Conservation (phyloP, 2,888 invertebrate genomes). For the Epinotia nisella region DNA sequence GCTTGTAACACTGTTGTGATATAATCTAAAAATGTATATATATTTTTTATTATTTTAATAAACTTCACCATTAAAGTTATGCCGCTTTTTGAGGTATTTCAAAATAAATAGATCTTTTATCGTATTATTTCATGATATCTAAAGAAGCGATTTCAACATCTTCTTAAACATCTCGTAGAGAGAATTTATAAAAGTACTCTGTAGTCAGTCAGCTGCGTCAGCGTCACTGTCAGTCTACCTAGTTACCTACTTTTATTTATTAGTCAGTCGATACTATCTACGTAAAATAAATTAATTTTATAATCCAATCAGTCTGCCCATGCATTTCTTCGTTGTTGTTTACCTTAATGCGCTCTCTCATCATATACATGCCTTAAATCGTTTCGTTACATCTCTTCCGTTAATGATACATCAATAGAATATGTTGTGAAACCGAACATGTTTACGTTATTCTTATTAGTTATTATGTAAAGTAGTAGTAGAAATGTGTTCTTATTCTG, state of each 20-base stretch:
- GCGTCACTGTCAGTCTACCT: conserved; percentile 18
- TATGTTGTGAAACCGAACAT: conserved; percentile 34
- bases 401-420: conserved; percentile 11
- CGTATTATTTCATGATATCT: neutral
- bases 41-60: too few relatives aligned
- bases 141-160: neutral
- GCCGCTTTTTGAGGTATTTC: neutral
- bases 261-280: conserved; percentile 20
- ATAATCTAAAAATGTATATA: neutral
- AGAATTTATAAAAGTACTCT: too few relatives aligned
- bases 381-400: conserved; percentile 11
- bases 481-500: conserved; percentile 72
- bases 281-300: conserved; percentile 20
- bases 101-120: neutral
- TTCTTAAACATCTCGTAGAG: neutral
- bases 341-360: neutral
- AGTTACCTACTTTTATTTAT: neutral
- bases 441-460: conserved; percentile 27
- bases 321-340: conserved; percentile 6
- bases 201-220: conserved; percentile 21
- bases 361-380: neutral
- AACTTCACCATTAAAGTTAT: neutral
- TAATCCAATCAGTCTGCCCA: conserved; percentile 9
- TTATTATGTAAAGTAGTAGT: conserved; percentile 47
- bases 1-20: conserved; percentile 56